phyloP scores from a whole-genome alignment of 1,140 invertebrate genomes.

The Drosophila lowei region DNA sequence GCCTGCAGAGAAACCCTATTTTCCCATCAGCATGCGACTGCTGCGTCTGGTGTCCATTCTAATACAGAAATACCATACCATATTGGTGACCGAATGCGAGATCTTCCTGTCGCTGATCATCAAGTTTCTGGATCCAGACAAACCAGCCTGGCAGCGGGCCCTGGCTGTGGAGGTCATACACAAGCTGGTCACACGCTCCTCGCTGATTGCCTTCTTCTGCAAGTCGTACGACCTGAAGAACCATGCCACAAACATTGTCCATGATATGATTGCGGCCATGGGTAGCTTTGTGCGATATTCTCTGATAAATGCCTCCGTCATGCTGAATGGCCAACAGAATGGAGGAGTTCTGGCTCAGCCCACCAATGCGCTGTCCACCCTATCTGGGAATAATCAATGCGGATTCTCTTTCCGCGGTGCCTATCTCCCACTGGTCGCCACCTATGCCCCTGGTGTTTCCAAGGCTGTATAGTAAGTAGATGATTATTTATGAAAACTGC shows the following conservation, averaged over 20 bases:
- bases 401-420: constrained; percentile 96
- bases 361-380: constrained; percentile 53
- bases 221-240: constrained; percentile 96
- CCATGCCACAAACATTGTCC: constrained; percentile 96
- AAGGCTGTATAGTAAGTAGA: constrained; percentile 94
- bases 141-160: constrained; percentile 97
- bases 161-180: constrained; percentile 97
- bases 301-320: constrained; percentile 85
- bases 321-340: constrained; percentile 86
- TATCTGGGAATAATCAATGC: constrained; percentile 88
- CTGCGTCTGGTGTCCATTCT: constrained; percentile 96
- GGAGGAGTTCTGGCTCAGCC: constrained; percentile 57
- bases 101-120: constrained; percentile 98
- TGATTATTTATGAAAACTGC: no score
- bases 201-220: constrained; percentile 95
- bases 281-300: constrained; percentile 97
- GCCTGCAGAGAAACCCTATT: constrained; percentile 94
- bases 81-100: constrained; percentile 98
- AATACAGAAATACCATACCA: constrained; percentile 95
- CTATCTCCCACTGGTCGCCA: constrained; percentile 94
- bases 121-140: constrained; percentile 98
- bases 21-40: constrained; percentile 97
- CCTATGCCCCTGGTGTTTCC: constrained; percentile 92
- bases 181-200: constrained; percentile 94
- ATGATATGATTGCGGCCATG: constrained; percentile 97